phyloP scores from a whole-genome alignment of 2,113 vertebrate species.

The Nothocercus nigrocapillus region DNA sequence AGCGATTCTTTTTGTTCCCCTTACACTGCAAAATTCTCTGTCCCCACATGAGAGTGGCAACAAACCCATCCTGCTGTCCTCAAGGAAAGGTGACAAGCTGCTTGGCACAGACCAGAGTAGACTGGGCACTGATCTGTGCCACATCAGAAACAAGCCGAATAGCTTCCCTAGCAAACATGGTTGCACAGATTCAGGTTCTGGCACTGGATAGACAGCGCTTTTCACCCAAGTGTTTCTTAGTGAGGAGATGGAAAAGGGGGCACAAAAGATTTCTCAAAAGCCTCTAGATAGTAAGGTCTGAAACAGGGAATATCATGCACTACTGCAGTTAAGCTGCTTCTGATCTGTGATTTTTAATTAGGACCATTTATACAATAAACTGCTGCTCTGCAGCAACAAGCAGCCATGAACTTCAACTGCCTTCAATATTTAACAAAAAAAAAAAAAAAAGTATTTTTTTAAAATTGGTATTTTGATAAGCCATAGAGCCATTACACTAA shows the following conservation, averaged over 20 bases:
- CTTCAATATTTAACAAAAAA: not conserved
- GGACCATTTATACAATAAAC: not conserved
- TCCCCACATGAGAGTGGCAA: constrained; percentile 22
- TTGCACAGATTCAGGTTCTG: not conserved
- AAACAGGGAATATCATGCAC: not conserved
- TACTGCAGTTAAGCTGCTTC: not conserved
- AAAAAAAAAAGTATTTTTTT: no score
- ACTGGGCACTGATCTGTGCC: constrained; percentile 5
- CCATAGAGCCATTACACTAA: not conserved
- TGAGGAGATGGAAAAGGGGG: not conserved
- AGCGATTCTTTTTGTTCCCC: constrained; percentile 25
- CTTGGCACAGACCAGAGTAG: constrained; percentile 33
- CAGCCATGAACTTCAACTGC: not conserved
- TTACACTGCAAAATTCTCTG: constrained; percentile 7
- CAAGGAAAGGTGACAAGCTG: not conserved
- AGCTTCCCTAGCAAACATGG: not conserved
- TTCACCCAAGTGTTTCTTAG: not conserved
- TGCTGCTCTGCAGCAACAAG: not conserved
- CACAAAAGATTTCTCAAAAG: not conserved
- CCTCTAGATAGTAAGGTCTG: not conserved
- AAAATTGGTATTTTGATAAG: no score
- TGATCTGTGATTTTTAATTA: not conserved
- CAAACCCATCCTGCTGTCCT: constrained; percentile 30
- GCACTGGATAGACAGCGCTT: not conserved
- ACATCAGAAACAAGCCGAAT: not conserved